Conservation (phyloP, 2,113 vertebrate species). For the Sarotherodon lohbergeri region DNA sequence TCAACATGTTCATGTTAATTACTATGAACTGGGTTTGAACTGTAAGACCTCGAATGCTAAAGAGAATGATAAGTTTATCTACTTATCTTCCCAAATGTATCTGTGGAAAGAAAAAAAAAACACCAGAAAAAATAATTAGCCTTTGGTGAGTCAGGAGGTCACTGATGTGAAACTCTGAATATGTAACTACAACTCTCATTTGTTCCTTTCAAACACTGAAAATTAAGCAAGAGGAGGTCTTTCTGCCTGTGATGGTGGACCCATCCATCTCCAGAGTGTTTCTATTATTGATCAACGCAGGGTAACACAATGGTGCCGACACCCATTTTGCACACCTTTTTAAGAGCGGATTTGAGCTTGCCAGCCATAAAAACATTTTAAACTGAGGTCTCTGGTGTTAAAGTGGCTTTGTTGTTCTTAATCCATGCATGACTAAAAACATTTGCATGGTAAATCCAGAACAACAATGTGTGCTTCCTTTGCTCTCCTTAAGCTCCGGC, state of each 20-base stretch:
- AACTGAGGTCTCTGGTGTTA: conserved; percentile 18
- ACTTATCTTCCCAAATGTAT: background rate
- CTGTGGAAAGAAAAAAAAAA: background rate
- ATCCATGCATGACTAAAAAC: conserved; percentile 49
- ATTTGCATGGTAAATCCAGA: conserved; percentile 40
- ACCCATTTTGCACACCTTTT: background rate
- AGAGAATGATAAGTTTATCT: background rate
- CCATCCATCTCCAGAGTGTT: background rate
- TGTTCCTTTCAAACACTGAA: background rate
- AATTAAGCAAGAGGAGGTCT: background rate
- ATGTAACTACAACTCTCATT: background rate
- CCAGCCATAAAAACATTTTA: conserved; percentile 14
- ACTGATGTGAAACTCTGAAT: background rate
- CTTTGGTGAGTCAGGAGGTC: background rate
- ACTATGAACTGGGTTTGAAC: background rate
- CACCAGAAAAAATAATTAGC: background rate
- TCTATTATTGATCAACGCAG: background rate
- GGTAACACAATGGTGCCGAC: background rate
- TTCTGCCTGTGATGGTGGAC: background rate
- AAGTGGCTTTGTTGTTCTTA: conserved; percentile 39
- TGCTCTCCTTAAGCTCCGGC: conserved; percentile 25
- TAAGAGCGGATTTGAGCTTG: background rate
- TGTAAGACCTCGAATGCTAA: background rate
- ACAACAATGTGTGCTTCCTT: conserved; percentile 38
- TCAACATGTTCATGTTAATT: background rate